Evolutionary conservation across 2,888 invertebrate genomes (phyloP).

Genomic region (Dasypogon diadema): DNA sequence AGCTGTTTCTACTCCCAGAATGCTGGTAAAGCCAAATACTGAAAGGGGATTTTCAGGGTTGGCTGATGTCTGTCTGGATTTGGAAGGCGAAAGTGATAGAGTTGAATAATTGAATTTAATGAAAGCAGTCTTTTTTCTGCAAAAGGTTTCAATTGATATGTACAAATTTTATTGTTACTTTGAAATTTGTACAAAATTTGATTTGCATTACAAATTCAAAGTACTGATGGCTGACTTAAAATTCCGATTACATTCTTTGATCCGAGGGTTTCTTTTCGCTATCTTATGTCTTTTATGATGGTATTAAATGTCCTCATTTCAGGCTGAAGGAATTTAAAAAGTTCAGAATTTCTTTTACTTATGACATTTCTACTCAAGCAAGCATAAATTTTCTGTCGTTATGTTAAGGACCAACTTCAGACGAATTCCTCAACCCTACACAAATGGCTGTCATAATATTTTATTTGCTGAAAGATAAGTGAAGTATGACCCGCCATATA

Average conservation of each 20-base stretch:
- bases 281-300: too few species aligned
- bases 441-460: conserved; percentile 12
- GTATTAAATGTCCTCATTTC: too few species aligned
- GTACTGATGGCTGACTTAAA: too few species aligned
- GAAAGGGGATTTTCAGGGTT: conserved; percentile 19
- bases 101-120: conserved; percentile 42
- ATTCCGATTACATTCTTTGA: too few species aligned
- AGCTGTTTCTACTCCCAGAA: conserved; percentile 21
- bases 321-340: neutral
- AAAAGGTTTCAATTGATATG: conserved; percentile 13
- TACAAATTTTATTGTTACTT: neutral
- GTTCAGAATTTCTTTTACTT: neutral
- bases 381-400: too few species aligned
- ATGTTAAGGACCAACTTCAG: too few species aligned
- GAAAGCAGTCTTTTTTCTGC: conserved; percentile 28
- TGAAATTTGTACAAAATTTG: neutral
- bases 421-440: neutral
- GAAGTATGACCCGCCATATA: neutral
- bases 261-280: too few species aligned
- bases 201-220: neutral
- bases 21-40: neutral
- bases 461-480: conserved; percentile 23
- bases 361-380: too few species aligned
- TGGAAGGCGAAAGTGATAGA: conserved; percentile 34
- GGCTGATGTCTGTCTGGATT: conserved; percentile 2